phyloP scores from a whole-genome alignment of 23 tunicate genomes.

The Oikopleura dioica region DNA sequence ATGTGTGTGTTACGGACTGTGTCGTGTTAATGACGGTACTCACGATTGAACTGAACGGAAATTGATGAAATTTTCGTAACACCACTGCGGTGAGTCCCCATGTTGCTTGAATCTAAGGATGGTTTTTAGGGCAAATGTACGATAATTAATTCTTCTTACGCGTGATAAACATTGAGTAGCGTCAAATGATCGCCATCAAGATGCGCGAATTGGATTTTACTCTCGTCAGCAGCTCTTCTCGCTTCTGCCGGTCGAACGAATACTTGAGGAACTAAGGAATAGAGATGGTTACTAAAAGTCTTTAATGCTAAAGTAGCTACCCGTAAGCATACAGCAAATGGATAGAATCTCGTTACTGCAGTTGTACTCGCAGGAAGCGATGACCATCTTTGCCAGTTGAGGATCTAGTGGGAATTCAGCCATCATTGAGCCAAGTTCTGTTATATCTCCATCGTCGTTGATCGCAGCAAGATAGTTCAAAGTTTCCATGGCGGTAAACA shows the following conservation, averaged over 20 bases:
- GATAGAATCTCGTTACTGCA: conserved; percentile 93
- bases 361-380: conserved; percentile 90
- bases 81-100: conserved; percentile 48
- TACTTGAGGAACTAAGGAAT: conserved; percentile 83
- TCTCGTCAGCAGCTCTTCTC: conserved; percentile 75
- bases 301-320: too few species aligned
- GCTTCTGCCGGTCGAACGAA: conserved; percentile 94
- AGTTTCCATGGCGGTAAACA: conserved; percentile 69
- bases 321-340: conserved; percentile 84
- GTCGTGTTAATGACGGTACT: not conserved
- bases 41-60: conserved; percentile 37
- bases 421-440: conserved; percentile 91
- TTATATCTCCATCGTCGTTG: conserved; percentile 85
- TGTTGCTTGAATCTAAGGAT: conserved; percentile 79
- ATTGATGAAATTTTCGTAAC: conserved; percentile 84
- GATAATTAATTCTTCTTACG: too few species aligned
- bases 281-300: too few species aligned
- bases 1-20: not conserved
- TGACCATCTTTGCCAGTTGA: conserved; percentile 81
- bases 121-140: too few species aligned
- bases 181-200: conserved; percentile 96
- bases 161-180: conserved; percentile 83
- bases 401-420: conserved; percentile 99
- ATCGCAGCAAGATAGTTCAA: conserved; percentile 85
- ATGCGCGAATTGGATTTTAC: conserved; percentile 86